phyloP scores from a whole-genome alignment of 2,113 vertebrate species.

The Steatornis caripensis region DNA sequence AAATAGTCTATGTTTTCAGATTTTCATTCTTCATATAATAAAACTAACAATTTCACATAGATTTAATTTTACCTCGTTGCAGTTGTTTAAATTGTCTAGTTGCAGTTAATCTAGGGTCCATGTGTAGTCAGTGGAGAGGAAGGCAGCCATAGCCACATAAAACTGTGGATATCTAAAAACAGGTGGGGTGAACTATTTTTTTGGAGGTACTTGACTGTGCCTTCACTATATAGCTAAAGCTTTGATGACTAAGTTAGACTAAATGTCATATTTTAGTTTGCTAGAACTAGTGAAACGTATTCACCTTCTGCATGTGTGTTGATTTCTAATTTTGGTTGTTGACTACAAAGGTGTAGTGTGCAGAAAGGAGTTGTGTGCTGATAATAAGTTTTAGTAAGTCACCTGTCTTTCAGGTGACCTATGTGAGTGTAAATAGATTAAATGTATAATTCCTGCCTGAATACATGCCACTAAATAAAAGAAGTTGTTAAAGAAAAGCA shows the following conservation, averaged over 20 bases:
- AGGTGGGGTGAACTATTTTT: background rate
- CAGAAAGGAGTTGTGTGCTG: background rate
- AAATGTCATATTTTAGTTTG: background rate
- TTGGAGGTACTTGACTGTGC: background rate
- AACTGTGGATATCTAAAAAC: accelerated
- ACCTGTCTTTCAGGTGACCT: background rate
- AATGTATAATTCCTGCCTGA: background rate
- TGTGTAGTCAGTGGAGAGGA: background rate
- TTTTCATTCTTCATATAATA: background rate
- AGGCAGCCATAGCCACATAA: background rate
- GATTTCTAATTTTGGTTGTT: background rate
- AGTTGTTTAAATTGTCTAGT: background rate
- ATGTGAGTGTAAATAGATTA: background rate
- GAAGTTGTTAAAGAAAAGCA: background rate
- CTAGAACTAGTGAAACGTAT: background rate
- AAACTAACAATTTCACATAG: background rate
- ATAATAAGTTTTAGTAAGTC: background rate
- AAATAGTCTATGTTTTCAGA: background rate
- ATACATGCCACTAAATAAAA: background rate
- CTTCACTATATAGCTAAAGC: background rate
- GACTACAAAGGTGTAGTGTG: background rate
- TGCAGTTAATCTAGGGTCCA: background rate
- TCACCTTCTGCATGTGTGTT: background rate
- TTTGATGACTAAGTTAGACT: background rate
- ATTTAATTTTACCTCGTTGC: background rate